Base-by-base conservation (phyloP, 2,888 invertebrate genomes). In the Trichogramma evanescens region DNA sequence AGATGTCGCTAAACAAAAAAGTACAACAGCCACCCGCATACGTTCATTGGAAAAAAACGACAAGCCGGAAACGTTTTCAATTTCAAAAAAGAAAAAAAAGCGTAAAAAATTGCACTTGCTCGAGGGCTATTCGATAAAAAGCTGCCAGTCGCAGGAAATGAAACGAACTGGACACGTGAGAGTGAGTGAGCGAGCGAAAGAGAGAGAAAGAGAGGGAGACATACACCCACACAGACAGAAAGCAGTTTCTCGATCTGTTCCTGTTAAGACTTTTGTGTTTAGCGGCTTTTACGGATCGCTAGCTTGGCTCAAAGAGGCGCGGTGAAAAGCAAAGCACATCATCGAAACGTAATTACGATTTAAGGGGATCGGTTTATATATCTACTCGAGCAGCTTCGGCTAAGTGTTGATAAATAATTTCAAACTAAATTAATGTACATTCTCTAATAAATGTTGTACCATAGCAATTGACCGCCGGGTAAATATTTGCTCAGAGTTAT, bases 111-210 rank as follows among this genome's bases (percentile, higher is more conserved):
- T 40, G 9, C 45, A 26, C 41, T 5, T 43, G 54, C 61, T 54
- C 50, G 42, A 41, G 46, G 50, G 38, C 62, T 55, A 59, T 62
- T 48, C 61, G 62, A 60, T 63, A 60, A 59, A 59, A 63, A 60
- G 63, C 63, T 63, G 63, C 63, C 63, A 63, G 57, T 53, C 53
- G 59, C 63, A 63, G 63, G 63, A 63, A 63, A 63, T 61, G 61
- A 61, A 63, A 63, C 56, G 49, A 45, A 50, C 59, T 44, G 54
- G 55, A 58, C 48, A 6, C 46, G 58, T 45, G 48, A 39, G 53
- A 56, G 54, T 56, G 48, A 49, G 40, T 50, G 41, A 26, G 26
- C 26, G 52, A 43, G 10, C 40, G 40, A 46, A 13, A 6, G 10
- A 49, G 26, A 49, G 41, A 44, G 50, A 45, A 26, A 42, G 55